Evolutionary conservation across 2,797 vertebrate genomes (phyloP), one percentile per base, ranked within the genome.

Genomic region (Epinephelus malabaricus): DNA sequence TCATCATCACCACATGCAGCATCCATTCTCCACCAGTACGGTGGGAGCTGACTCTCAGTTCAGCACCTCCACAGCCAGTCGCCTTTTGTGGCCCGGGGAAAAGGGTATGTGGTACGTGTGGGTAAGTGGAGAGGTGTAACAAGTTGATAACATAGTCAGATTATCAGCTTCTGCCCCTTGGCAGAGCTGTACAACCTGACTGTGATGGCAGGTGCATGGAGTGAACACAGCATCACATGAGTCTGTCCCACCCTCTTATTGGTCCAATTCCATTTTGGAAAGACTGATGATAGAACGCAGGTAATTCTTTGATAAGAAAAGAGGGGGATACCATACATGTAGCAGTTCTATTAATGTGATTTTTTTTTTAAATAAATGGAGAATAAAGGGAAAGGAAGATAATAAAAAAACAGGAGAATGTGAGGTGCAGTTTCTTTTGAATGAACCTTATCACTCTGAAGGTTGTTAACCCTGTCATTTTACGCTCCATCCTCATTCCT

Each of bases 1-100:
- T 73, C 73, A 63, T 65, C 72, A 86, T 78, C 80, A 73, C 72
- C 76, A 81, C 95, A 94, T 93, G 93, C 93, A 93, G 84, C 88
- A 84, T 80, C 60, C 50, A 72, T 59, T 86, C 73, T 87, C 64
- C 19, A 2, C 72, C 63, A 82, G 82, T 81, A 77, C 38, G 43
- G 50, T 47, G 71, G 73, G 61, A 79, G 78, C 83, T 66, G 77
- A 64, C 51, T 73, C 66, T 74, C 82, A 58, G 71, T 38, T 83
- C 61, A 50, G 61, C 64, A 43, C 11, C 64, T 64, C 30, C 34
- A 73, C 67, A 62, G 68, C 43, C 61, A 76, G 58, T 76, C 25
- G 54, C 73, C 61, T 55, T 71, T 54, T 10, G 27, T 70, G 40
- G 45, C 45, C 54, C 46, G 23, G 30, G 38, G 61, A 50, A 73